Conservation (phyloP, 2,113 vertebrate species). For the Cnemophilus loriae region DNA sequence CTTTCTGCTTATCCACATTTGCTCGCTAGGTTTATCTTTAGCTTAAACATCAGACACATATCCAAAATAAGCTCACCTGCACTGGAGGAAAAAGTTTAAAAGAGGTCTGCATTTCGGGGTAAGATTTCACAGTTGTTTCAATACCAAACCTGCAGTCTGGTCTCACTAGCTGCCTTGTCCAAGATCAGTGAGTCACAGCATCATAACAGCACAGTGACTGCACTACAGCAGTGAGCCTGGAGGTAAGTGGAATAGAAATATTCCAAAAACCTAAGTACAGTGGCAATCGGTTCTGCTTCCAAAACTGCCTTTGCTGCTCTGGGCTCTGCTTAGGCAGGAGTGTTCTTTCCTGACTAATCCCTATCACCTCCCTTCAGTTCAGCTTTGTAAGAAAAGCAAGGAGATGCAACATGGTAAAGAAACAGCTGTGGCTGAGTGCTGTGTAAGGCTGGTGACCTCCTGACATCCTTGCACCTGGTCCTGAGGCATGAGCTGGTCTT, state of each 20-base stretch:
- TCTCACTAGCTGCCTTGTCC: background rate
- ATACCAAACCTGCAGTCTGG: background rate
- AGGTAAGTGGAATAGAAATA: background rate
- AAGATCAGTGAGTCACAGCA: background rate
- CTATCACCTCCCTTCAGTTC: background rate
- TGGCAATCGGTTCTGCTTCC: background rate
- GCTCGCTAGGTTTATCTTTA: background rate
- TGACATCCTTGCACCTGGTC: background rate
- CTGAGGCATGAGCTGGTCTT: background rate
- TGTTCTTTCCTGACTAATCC: background rate
- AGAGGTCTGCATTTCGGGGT: background rate
- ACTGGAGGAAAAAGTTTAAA: background rate
- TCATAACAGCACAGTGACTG: background rate
- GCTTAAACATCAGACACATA: background rate
- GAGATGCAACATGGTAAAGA: background rate
- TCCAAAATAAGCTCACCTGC: background rate
- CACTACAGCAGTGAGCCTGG: background rate
- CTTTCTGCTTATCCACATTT: background rate
- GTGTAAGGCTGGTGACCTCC: fast-evolving
- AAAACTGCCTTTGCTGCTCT: background rate
- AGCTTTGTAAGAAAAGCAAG: background rate
- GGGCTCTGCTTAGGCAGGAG: background rate
- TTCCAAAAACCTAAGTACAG: background rate
- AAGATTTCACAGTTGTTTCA: background rate
- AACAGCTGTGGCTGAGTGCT: fast-evolving